A percentile compares a stretch with the other conserved stretches of the same genome.
phyloP scores from a whole-genome alignment of 2,888 invertebrate genomes.

The Aphidoletes aphidimyza region DNA sequence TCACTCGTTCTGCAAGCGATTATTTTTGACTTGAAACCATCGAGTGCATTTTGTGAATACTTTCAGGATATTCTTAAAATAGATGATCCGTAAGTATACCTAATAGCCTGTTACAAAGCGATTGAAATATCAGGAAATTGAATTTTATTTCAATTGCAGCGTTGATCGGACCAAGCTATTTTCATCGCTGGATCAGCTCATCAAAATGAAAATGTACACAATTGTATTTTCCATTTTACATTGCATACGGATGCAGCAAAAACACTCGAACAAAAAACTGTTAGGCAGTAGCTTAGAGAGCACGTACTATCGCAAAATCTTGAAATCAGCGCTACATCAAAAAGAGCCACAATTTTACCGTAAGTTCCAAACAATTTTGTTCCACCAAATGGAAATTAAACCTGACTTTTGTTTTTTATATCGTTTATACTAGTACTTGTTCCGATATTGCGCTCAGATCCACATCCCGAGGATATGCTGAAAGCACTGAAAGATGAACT shows the following conservation, averaged over 20 bases:
- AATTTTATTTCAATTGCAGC: neutral
- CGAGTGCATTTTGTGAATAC: conserved; percentile 55
- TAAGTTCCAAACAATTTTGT: conserved; percentile 57
- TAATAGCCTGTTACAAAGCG: too few species aligned
- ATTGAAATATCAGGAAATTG: neutral
- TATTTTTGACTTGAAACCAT: neutral
- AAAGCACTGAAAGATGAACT: conserved; percentile 62
- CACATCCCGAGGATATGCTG: conserved; percentile 60
- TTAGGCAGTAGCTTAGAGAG: conserved; percentile 58
- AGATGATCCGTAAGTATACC: neutral
- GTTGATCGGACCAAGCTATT: neutral
- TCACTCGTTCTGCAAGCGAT: neutral
- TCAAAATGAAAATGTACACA: conserved; percentile 64
- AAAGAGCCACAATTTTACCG: conserved; percentile 64
- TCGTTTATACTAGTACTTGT: conserved; percentile 48
- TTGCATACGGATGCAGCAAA: conserved; percentile 63
- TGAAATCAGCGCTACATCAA: conserved; percentile 63
- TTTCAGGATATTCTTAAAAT: conserved; percentile 56
- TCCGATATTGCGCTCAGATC: conserved; percentile 62
- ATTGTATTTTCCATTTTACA: conserved; percentile 64
- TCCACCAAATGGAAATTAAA: conserved; percentile 18
- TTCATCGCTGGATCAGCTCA: conserved; percentile 58
- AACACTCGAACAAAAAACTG: conserved; percentile 61
- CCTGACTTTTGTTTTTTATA: conserved; percentile 10
- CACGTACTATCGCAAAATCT: conserved; percentile 62